phyloP scores from a whole-genome alignment of 2,797 vertebrate genomes.

The Erpetoichthys calabaricus region DNA sequence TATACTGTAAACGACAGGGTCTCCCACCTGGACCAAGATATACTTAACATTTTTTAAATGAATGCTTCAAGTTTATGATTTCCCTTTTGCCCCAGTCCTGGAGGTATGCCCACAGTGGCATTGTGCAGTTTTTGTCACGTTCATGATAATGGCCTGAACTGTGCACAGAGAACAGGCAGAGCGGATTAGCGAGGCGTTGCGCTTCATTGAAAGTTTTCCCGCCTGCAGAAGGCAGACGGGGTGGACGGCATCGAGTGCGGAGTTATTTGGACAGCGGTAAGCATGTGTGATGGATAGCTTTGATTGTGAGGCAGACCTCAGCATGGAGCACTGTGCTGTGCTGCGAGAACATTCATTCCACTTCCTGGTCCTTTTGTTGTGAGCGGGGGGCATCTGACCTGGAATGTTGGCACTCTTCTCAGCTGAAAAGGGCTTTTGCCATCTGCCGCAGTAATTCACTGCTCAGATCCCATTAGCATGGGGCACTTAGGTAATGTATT shows the following conservation, averaged over 20 bases:
- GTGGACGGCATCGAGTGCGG: constrained; percentile 14
- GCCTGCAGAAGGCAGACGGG: too few relatives aligned
- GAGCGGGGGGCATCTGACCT: constrained; percentile 35
- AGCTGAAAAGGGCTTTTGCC: constrained; percentile 30
- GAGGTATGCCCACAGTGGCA: too few relatives aligned
- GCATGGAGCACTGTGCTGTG: constrained; percentile 27
- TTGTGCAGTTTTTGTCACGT: too few relatives aligned
- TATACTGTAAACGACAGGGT: too few relatives aligned
- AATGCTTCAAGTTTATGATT: too few relatives aligned
- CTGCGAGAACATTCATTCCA: constrained; percentile 39
- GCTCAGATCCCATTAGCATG: constrained; percentile 49
- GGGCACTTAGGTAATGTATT: constrained; percentile 36
- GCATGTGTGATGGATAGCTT: constrained; percentile 41
- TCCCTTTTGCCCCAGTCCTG: too few relatives aligned
- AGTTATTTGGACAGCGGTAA: constrained; percentile 29
- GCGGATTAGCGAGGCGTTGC: too few relatives aligned
- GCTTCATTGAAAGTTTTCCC: too few relatives aligned
- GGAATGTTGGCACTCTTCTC: constrained; percentile 39
- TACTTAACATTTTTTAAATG: too few relatives aligned
- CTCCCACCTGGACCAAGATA: too few relatives aligned
- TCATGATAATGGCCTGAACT: too few relatives aligned
- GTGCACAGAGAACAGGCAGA: too few relatives aligned
- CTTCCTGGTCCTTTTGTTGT: constrained; percentile 54
- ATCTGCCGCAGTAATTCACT: constrained; percentile 58
- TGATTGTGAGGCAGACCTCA: constrained; percentile 45